Conservation (phyloP, 2,888 invertebrate species). For the Empis livida region DNA sequence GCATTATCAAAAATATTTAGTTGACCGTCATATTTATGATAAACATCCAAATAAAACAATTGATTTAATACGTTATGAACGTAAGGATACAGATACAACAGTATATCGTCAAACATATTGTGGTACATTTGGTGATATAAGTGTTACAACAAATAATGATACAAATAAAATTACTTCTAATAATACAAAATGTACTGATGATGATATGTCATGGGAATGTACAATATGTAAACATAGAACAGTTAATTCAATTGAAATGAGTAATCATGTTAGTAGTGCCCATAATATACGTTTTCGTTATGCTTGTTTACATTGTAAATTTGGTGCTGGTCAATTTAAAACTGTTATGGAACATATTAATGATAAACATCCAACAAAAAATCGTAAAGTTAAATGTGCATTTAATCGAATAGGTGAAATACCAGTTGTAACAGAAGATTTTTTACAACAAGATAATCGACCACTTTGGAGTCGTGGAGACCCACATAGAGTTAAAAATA, state of each 20-base stretch:
- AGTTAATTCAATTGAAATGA: neutral
- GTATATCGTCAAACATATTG: neutral
- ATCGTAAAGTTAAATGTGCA: slow-evolving; percentile 15
- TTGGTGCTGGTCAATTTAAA: slow-evolving; percentile 18
- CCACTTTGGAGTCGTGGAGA: slow-evolving; percentile 49
- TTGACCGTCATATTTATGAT: slow-evolving; percentile 54
- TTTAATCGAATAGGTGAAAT: slow-evolving; percentile 3
- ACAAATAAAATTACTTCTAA: neutral
- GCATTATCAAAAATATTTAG: slow-evolving; percentile 45
- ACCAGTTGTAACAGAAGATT: slow-evolving; percentile 22
- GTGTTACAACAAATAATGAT: neutral
- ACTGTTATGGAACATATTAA: slow-evolving; percentile 49
- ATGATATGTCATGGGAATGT: slow-evolving; percentile 13
- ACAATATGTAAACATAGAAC: slow-evolving; percentile 19
- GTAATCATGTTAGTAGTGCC: slow-evolving; percentile 39
- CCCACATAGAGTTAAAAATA: slow-evolving; percentile 41
- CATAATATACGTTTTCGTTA: slow-evolving; percentile 35
- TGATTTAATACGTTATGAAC: slow-evolving; percentile 25
- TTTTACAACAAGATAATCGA: slow-evolving; percentile 23
- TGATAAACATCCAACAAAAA: slow-evolving; percentile 44
- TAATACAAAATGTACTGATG: neutral
- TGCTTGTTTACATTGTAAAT: slow-evolving; percentile 1
- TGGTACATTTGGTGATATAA: neutral
- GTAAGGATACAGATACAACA: neutral
- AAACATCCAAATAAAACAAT: slow-evolving; percentile 41